Evolutionary conservation across 2,113 vertebrate species (phyloP).

Genomic region (Pterocles orientalis): DNA sequence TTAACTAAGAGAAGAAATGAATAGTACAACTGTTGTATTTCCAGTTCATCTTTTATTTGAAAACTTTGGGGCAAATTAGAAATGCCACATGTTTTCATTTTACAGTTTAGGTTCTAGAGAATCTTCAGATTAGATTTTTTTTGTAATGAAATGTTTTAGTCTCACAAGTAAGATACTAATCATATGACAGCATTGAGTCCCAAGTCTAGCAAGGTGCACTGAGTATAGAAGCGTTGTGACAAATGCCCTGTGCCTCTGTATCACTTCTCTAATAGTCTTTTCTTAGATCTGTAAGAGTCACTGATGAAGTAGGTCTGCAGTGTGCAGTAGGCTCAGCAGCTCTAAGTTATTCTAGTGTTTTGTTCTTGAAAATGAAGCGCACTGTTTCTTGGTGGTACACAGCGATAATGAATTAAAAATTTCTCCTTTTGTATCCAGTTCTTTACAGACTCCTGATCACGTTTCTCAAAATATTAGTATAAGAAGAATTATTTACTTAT

Average conservation of each 20-base stretch:
- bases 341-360: not conserved
- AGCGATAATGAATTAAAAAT: not conserved
- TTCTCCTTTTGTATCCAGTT: not conserved
- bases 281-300: not conserved
- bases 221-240: accelerated
- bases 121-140: not conserved
- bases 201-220: not conserved
- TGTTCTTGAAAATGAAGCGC: not conserved
- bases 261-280: not conserved
- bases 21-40: not conserved
- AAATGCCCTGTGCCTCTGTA: not conserved
- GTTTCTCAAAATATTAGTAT: not conserved
- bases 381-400: not conserved
- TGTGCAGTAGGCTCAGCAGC: not conserved
- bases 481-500: not conserved
- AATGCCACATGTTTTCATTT: not conserved
- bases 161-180: not conserved
- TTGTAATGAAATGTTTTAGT: not conserved
- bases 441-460: not conserved
- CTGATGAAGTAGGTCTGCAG: not conserved
- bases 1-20: not conserved
- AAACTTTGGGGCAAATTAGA: not conserved
- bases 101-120: not conserved
- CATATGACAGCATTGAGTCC: not conserved
- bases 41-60: not conserved